Percentiles rank a stretch among this genome's conserved stretches.
phyloP scores from a whole-genome alignment of 64 coral and sea anemone species.

The Pocillopora verrucosa region DNA sequence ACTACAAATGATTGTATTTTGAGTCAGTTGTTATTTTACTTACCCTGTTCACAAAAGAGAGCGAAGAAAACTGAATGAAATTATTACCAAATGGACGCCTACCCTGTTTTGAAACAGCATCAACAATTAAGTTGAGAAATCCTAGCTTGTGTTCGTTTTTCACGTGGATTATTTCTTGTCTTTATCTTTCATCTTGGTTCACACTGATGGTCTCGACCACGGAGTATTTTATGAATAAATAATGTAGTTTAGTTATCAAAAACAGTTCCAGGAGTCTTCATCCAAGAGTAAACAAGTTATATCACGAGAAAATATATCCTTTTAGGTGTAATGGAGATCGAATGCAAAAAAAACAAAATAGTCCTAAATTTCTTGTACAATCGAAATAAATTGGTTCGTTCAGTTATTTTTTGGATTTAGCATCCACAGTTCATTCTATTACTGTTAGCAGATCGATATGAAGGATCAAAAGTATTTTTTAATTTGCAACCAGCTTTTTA shows the following conservation, averaged over 20 bases:
- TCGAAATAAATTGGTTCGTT: not conserved
- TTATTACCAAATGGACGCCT: not conserved
- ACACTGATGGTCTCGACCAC: not conserved
- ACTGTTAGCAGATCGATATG: not conserved
- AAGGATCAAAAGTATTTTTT: not conserved
- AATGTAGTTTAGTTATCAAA: conserved; percentile 4
- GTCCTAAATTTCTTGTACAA: not conserved
- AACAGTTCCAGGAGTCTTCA: not conserved
- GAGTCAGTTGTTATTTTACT: not conserved
- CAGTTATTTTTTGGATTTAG: not conserved
- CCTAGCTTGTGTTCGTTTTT: too few species aligned
- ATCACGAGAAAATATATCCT: not conserved
- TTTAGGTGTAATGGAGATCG: not conserved
- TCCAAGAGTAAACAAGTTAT: not conserved
- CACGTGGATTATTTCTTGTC: too few species aligned
- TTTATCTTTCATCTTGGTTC: not conserved
- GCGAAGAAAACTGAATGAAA: not conserved
- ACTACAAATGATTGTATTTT: too few species aligned
- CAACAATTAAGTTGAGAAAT: too few species aligned
- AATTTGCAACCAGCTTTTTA: conserved; percentile 25
- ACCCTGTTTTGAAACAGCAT: not conserved
- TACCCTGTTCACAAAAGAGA: not conserved
- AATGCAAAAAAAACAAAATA: not conserved
- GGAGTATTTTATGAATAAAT: conserved; percentile 23
- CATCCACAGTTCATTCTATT: not conserved